Evolutionary conservation across 2,888 invertebrate species (phyloP).

Genomic region (Bursaphelenchus okinawaensis): DNA sequence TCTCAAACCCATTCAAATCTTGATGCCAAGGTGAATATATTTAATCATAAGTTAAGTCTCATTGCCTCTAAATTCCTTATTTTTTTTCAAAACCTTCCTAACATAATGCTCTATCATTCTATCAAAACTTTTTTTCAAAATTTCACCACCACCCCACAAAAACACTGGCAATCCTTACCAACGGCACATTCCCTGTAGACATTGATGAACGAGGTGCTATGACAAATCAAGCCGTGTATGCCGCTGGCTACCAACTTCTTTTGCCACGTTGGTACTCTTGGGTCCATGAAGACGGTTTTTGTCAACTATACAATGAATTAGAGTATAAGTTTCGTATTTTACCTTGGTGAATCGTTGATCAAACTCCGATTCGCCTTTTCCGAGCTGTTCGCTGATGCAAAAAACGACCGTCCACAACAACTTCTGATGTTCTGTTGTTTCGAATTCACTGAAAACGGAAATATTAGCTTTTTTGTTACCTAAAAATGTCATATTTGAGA

Average conservation of each 20-base stretch:
- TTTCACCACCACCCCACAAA: too few relatives aligned
- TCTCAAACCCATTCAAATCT: too few relatives aligned
- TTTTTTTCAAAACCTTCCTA: too few relatives aligned
- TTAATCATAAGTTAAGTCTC: too few relatives aligned
- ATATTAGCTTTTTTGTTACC: neutral
- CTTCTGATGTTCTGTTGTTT: constrained; percentile 26
- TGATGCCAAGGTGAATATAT: too few relatives aligned
- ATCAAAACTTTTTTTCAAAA: too few relatives aligned
- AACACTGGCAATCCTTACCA: too few relatives aligned
- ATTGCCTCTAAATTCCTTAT: too few relatives aligned
- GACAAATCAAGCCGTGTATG: constrained; percentile 34
- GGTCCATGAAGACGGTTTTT: constrained; percentile 31
- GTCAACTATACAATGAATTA: constrained; percentile 28
- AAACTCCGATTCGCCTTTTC: constrained; percentile 17
- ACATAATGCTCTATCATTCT: too few relatives aligned
- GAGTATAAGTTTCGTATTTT: neutral
- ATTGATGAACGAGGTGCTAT: constrained; percentile 24
- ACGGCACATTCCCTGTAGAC: constrained; percentile 4
- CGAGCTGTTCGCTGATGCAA: constrained; percentile 25
- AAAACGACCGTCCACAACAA: constrained; percentile 31
- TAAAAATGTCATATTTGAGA: neutral
- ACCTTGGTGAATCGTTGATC: constrained; percentile 25
- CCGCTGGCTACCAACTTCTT: constrained; percentile 26
- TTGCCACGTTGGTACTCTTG: constrained; percentile 32
- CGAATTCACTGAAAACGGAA: constrained; percentile 21